Evolutionary conservation across 2,797 vertebrate species (phyloP).

Genomic region (Lemur catta): DNA sequence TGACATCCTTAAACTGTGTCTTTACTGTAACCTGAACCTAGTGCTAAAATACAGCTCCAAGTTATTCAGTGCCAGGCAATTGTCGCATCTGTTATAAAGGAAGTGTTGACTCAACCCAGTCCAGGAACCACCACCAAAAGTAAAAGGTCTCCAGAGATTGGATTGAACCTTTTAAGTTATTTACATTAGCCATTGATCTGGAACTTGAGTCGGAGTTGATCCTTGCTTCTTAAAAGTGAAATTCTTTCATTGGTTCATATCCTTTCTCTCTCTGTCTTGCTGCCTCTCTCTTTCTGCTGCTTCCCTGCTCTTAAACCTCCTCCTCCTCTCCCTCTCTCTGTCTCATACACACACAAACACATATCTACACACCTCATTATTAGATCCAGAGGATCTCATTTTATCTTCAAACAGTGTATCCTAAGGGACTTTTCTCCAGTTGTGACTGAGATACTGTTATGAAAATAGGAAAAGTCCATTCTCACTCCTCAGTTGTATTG

Average conservation of each 20-base stretch:
- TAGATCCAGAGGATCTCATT: not conserved
- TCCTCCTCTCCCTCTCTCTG: not conserved
- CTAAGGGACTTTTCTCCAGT: not conserved
- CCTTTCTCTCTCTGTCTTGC: not conserved
- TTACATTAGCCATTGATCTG: slow-evolving; percentile 14
- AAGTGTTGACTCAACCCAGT: slow-evolving; percentile 38
- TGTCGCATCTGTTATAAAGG: slow-evolving; percentile 41
- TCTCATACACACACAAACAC: not conserved
- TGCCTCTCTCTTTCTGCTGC: not conserved
- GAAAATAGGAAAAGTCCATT: not conserved
- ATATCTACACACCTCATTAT: not conserved
- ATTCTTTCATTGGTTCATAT: not conserved
- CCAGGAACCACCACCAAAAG: not conserved
- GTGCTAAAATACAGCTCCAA: not conserved
- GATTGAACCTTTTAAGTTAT: slow-evolving; percentile 14
- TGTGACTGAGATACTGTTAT: not conserved
- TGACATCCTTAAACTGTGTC: not conserved
- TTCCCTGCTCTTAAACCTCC: not conserved
- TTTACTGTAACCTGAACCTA: slow-evolving; percentile 12
- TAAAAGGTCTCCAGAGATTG: slow-evolving; percentile 27
- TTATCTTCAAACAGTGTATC: not conserved
- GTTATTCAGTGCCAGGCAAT: not conserved
- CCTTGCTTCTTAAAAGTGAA: slow-evolving; percentile 6
- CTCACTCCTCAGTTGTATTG: not conserved
- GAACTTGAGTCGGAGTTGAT: not conserved